Evolutionary conservation across 2,888 invertebrate genomes (phyloP).

Genomic region (Synanthedon vespiformis): DNA sequence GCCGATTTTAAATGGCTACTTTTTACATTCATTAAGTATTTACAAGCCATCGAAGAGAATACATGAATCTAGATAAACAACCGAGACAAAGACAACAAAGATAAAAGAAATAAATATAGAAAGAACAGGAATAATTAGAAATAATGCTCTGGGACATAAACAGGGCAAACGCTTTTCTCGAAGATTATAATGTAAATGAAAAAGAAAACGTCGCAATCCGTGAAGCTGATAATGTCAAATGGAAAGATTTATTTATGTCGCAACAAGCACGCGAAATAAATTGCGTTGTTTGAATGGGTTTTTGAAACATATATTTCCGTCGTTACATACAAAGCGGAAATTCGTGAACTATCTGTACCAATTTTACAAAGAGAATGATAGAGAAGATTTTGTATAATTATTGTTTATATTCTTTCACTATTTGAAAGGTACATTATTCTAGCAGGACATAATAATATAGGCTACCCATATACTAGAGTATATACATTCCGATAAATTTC

Average conservation of each 20-base stretch:
- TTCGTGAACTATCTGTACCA: no score
- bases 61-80: slow-evolving; percentile 34
- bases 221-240: slow-evolving; percentile 18
- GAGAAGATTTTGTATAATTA: no score
- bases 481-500: no score
- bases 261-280: slow-evolving; percentile 3
- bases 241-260: slow-evolving; percentile 13
- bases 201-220: slow-evolving; percentile 15
- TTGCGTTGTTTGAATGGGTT: no score
- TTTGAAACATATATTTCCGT: no score
- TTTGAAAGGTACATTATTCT: no score
- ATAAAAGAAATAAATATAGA: slow-evolving; percentile 30
- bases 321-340: no score
- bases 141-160: slow-evolving; percentile 42
- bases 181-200: slow-evolving; percentile 21
- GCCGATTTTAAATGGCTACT: slow-evolving; percentile 17
- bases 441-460: no score
- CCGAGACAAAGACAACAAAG: slow-evolving; percentile 35
- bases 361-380: no score
- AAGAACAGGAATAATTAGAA: slow-evolving; percentile 48
- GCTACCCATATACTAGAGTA: no score
- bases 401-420: no score
- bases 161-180: slow-evolving; percentile 29
- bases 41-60: slow-evolving; percentile 14
- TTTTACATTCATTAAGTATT: slow-evolving; percentile 25